These are phyloP conservation scores for Parapsyche elsis DNA, from an alignment of 1,140 invertebrate species.

Conservation along the genomic window DNA sequence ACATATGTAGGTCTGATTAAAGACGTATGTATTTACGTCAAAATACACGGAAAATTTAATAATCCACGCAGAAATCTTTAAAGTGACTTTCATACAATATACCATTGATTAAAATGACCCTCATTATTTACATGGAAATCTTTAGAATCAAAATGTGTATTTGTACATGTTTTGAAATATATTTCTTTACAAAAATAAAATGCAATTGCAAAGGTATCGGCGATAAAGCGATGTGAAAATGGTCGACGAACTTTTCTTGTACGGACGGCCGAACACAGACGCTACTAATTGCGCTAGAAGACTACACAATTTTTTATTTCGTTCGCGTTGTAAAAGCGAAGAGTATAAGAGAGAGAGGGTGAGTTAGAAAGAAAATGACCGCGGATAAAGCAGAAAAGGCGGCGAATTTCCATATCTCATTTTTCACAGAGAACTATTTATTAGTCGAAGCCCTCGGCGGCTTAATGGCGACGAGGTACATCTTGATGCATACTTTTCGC, in stretches of 20 bases:
- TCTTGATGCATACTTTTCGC: slow-evolving; percentile 35
- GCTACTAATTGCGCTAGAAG: slow-evolving; percentile 7
- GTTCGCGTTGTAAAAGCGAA: background rate
- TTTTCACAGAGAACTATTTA: slow-evolving; percentile 37
- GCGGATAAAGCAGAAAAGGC: background rate
- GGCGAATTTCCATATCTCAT: slow-evolving; percentile 38
- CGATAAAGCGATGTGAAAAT: slow-evolving; percentile 3
- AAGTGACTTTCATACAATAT: too few species aligned
- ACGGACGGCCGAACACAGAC: slow-evolving; percentile 18
- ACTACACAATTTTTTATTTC: background rate
- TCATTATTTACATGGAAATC: too few species aligned
- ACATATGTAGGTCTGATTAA: too few species aligned
- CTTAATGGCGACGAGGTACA: slow-evolving; percentile 30
- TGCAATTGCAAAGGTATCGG: background rate
- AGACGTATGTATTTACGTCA: too few species aligned
- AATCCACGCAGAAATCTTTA: too few species aligned
- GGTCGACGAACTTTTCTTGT: slow-evolving; percentile 6
- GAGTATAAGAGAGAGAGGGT: too few species aligned
- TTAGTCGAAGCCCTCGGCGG: slow-evolving; percentile 20
- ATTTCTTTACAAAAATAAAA: background rate
- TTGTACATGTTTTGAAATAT: too few species aligned
- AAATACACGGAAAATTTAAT: too few species aligned
- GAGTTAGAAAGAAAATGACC: too few species aligned
- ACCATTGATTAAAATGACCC: too few species aligned
- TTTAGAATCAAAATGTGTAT: too few species aligned